These are phyloP conservation scores for Leucopsar rothschildi DNA, from an alignment of 2,113 vertebrate genomes.

Conservation along the genomic window DNA sequence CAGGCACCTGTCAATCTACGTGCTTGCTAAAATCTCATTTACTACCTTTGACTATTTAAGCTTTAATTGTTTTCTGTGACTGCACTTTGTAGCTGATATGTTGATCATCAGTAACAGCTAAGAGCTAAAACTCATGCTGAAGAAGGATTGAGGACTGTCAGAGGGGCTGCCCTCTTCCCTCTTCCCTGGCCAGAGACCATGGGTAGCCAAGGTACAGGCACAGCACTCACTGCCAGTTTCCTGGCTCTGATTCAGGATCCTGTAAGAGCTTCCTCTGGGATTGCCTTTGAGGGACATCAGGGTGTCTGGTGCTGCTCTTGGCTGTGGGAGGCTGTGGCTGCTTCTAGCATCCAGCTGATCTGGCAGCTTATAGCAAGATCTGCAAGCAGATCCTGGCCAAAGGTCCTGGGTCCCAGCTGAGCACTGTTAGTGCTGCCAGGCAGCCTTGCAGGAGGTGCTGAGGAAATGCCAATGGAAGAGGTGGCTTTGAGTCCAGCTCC, in stretches of 20 bases:
- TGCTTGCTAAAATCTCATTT: not conserved
- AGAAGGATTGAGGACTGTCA: not conserved
- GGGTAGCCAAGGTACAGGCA: rapidly evolving
- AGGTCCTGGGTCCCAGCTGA: not conserved
- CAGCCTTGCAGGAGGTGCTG: not conserved
- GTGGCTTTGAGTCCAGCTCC: not conserved
- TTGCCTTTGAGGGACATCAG: not conserved
- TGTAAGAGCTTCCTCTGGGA: not conserved
- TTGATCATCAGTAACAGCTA: not conserved
- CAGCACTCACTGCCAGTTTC: not conserved
- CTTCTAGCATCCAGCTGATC: not conserved
- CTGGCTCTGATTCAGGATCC: not conserved
- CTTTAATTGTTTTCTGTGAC: not conserved
- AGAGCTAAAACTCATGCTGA: not conserved
- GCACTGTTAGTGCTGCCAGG: rapidly evolving
- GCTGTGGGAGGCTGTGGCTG: not conserved
- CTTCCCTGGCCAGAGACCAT: not conserved
- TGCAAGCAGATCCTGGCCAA: not conserved
- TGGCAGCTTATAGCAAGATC: not conserved
- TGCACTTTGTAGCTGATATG: not conserved
- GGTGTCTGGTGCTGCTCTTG: not conserved
- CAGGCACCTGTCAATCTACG: not conserved
- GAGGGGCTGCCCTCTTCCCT: not conserved
- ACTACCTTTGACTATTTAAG: not conserved
- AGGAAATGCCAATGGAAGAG: not conserved